Percentiles rank a stretch among this genome's conserved stretches.
Evolutionary conservation across 2,797 vertebrate genomes (phyloP).

Genomic region (Scleropages formosus): DNA sequence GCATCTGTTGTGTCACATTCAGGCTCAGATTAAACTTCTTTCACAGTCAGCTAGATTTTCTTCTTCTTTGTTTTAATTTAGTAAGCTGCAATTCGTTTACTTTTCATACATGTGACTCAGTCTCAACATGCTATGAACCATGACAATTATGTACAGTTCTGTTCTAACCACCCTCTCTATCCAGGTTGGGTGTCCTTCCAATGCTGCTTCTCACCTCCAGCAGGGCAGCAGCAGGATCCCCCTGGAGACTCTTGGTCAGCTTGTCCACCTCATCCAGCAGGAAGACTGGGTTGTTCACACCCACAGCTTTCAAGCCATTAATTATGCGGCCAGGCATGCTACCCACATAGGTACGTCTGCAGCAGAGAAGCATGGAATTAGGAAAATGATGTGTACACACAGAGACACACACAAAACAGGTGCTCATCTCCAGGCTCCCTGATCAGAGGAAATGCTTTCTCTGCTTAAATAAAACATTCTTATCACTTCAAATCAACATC

Average conservation of each 20-base stretch:
- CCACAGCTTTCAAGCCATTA: slow-evolving; percentile 89
- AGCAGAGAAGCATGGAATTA: neutral
- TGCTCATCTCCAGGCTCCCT: too few species aligned
- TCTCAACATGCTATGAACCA: neutral
- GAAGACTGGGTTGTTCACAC: slow-evolving; percentile 93
- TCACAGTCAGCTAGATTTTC: neutral
- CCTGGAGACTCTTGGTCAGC: slow-evolving; percentile 91
- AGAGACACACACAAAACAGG: too few species aligned
- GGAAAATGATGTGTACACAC: neutral
- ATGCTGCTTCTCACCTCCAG: slow-evolving; percentile 80
- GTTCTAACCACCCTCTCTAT: neutral
- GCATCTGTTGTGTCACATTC: neutral
- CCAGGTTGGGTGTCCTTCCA: neutral
- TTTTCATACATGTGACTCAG: neutral
- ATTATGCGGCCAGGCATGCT: slow-evolving; percentile 98
- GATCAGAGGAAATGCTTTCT: too few species aligned
- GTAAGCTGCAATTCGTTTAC: neutral
- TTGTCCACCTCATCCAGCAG: slow-evolving; percentile 96
- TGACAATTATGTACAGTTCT: neutral
- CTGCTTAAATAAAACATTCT: too few species aligned
- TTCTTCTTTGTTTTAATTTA: neutral
- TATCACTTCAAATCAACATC: too few species aligned
- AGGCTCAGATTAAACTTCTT: neutral
- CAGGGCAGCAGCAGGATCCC: slow-evolving; percentile 91
- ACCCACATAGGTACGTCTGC: slow-evolving; percentile 91